Evolutionary conservation across 2,888 invertebrate species (phyloP).

Genomic region (Ischnura elegans): DNA sequence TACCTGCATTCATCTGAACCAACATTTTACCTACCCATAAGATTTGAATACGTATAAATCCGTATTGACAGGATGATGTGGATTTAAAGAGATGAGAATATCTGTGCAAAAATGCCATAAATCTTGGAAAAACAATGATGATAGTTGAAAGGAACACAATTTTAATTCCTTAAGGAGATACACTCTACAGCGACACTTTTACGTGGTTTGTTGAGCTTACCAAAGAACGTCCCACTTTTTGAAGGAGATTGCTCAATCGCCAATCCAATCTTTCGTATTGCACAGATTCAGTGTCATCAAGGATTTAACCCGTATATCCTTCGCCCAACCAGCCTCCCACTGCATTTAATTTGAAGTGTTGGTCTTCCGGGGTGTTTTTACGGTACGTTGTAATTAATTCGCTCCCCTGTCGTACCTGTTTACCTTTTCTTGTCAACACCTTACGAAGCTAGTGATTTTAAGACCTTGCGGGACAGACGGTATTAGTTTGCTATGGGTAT

Average conservation of each 20-base stretch:
- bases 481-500: neutral
- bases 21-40: too few relatives aligned
- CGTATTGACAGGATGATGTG: too few relatives aligned
- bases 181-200: too few relatives aligned
- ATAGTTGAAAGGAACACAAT: too few relatives aligned
- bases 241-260: too few relatives aligned
- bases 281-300: neutral
- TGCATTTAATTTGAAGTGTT: constrained; percentile 34
- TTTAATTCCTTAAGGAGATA: too few relatives aligned
- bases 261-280: neutral
- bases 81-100: too few relatives aligned
- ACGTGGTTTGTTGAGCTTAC: too few relatives aligned
- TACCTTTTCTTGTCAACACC: neutral
- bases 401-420: neutral
- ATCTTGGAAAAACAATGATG: too few relatives aligned
- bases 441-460: neutral
- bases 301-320: neutral
- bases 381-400: constrained; percentile 21
- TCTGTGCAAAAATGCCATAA: too few relatives aligned
- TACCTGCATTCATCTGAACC: too few relatives aligned
- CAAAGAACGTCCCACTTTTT: neutral
- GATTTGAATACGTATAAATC: too few relatives aligned
- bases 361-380: constrained; percentile 20
- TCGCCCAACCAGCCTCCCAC: neutral
- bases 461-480: neutral